phyloP scores from a whole-genome alignment of 1,140 invertebrate species.

The Penaeus japonicus region DNA sequence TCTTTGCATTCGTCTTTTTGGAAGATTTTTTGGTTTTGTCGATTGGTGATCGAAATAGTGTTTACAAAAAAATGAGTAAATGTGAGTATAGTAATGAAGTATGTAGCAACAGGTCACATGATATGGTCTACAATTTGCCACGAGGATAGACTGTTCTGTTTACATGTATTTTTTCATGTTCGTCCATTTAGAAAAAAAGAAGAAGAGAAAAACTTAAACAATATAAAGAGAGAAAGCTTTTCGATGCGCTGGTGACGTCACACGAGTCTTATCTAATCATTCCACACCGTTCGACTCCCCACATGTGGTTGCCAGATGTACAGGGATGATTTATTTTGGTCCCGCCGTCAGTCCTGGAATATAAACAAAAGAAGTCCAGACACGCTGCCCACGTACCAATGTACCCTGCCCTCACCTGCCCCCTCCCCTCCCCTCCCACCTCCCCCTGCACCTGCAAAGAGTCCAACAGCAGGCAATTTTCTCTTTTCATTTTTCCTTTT shows the following conservation, averaged over 20 bases:
- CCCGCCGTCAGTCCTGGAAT: slow-evolving; percentile 19
- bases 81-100: too few species aligned
- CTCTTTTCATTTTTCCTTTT: neutral
- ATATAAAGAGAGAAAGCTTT: neutral
- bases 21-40: too few species aligned
- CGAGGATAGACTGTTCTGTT: too few species aligned
- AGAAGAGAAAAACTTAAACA: too few species aligned
- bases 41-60: too few species aligned
- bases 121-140: too few species aligned
- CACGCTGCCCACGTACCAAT: neutral
- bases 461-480: neutral
- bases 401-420: slow-evolving; percentile 7
- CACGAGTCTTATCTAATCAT: neutral
- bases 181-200: too few species aligned
- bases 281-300: slow-evolving; percentile 17
- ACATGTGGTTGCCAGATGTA: slow-evolving; percentile 32
- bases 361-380: neutral
- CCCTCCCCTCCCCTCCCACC: neutral
- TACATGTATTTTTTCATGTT: too few species aligned
- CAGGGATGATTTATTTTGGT: slow-evolving; percentile 29
- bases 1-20: neutral
- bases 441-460: neutral
- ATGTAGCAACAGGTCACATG: too few species aligned
- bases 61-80: too few species aligned
- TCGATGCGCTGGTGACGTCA: neutral